phyloP scores from a whole-genome alignment of 2,888 invertebrate species.

The Eudasyphora cyanicolor region DNA sequence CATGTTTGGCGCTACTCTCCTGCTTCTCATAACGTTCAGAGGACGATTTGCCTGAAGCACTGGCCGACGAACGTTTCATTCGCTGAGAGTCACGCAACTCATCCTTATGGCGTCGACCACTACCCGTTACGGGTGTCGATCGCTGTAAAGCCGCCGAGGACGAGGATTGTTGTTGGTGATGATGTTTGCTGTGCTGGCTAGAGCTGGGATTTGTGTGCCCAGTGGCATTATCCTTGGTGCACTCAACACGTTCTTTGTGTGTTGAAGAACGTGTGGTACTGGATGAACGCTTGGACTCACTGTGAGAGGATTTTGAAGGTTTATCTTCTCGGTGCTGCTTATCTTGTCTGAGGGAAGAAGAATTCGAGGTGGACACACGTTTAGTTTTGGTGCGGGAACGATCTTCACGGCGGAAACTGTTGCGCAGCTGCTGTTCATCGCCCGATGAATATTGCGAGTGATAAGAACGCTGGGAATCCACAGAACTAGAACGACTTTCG shows the following conservation, averaged over 20 bases:
- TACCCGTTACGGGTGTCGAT: constrained; percentile 52
- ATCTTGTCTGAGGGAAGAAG: constrained; percentile 48
- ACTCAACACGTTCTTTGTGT: constrained; percentile 71
- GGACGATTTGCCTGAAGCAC: constrained; percentile 39
- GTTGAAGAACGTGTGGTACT: constrained; percentile 72
- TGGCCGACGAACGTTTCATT: constrained; percentile 40
- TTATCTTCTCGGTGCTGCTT: constrained; percentile 62
- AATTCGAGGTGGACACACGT: constrained; percentile 67
- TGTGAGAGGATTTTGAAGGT: constrained; percentile 50
- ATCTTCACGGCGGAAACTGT: constrained; percentile 67
- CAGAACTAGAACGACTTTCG: constrained; percentile 73
- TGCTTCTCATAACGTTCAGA: constrained; percentile 37
- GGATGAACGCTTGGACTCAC: constrained; percentile 61
- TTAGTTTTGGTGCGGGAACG: constrained; percentile 73
- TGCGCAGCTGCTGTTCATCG: constrained; percentile 68
- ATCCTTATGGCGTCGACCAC: constrained; percentile 58
- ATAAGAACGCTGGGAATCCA: constrained; percentile 70
- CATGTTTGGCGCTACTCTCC: constrained; percentile 24
- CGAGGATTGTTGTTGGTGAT: neutral
- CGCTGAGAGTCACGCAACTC: constrained; percentile 55
- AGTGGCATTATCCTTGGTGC: constrained; percentile 63
- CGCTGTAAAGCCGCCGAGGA: constrained; percentile 50
- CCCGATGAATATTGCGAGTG: constrained; percentile 72
- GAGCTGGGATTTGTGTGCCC: constrained; percentile 57
- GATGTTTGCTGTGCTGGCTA: constrained; percentile 57